These are phyloP conservation scores for Drosophila setosimentum DNA, from an alignment of 2,888 invertebrate genomes.

Conservation along the genomic window DNA sequence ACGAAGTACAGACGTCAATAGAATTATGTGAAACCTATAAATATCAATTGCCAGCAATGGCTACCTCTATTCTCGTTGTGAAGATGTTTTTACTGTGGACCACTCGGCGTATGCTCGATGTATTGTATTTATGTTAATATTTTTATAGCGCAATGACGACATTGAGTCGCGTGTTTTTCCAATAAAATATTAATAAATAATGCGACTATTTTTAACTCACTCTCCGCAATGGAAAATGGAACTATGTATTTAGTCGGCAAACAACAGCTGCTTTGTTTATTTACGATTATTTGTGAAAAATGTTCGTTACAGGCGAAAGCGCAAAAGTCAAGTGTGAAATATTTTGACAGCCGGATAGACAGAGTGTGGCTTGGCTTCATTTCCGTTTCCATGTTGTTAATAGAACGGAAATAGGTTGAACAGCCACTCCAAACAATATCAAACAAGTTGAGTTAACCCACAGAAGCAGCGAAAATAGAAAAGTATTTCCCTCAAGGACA, in stretches of 20 bases:
- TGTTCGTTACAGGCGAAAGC: slow-evolving; percentile 24
- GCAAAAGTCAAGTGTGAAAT: slow-evolving; percentile 40
- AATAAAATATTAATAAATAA: slow-evolving; percentile 69
- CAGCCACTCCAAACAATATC: slow-evolving; percentile 50
- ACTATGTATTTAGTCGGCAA: slow-evolving; percentile 25
- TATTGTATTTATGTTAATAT: slow-evolving; percentile 50
- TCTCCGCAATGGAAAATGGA: slow-evolving; percentile 22
- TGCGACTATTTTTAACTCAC: slow-evolving; percentile 46
- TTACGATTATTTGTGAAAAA: slow-evolving; percentile 19
- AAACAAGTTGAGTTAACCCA: slow-evolving; percentile 42
- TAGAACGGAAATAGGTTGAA: slow-evolving; percentile 37
- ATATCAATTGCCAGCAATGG: slow-evolving; percentile 32
- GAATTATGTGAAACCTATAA: slow-evolving; percentile 30
- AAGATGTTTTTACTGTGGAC: slow-evolving; percentile 22
- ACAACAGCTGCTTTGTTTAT: slow-evolving; percentile 32
- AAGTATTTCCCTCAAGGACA: slow-evolving; percentile 8
- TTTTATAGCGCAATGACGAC: slow-evolving; percentile 73
- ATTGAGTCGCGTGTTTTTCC: slow-evolving; percentile 71
- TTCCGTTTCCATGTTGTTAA: slow-evolving; percentile 63
- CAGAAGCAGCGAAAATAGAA: slow-evolving; percentile 19
- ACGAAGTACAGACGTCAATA: slow-evolving; percentile 17
- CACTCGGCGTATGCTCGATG: slow-evolving; percentile 47
- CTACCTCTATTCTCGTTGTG: slow-evolving; percentile 13
- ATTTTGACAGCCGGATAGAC: slow-evolving; percentile 17
- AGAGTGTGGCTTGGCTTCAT: slow-evolving; percentile 54